A percentile compares a stretch with the other conserved stretches of the same genome.
Evolutionary conservation across 2,113 vertebrate species (phyloP).

Genomic region (Oxyruncus cristatus): DNA sequence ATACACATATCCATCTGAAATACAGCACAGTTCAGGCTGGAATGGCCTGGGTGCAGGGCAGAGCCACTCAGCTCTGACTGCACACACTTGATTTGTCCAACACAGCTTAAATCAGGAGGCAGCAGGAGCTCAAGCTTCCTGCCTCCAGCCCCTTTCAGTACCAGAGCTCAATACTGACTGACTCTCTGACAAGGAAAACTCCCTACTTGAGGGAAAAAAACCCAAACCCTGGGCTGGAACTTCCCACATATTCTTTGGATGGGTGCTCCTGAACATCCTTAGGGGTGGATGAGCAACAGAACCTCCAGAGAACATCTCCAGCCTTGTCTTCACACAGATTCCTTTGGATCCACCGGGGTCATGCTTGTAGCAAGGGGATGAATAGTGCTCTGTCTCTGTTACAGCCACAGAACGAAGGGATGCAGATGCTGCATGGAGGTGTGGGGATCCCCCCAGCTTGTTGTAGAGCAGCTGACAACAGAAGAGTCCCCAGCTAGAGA

Average conservation of each 20-base stretch:
- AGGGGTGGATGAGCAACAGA: neutral
- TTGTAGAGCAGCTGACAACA: neutral
- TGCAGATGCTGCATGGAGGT: neutral
- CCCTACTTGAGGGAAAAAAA: neutral
- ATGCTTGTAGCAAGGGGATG: neutral
- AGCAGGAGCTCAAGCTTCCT: neutral
- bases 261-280: neutral
- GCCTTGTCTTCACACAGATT: neutral
- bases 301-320: neutral
- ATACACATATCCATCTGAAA: accelerated
- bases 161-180: neutral
- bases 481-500: neutral
- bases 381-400: neutral
- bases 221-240: too few relatives aligned
- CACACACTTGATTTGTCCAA: neutral
- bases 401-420: neutral
- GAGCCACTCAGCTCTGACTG: neutral
- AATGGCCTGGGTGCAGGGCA: neutral
- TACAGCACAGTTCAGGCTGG: neutral
- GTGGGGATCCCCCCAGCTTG: too few relatives aligned
- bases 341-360: neutral
- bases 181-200: neutral
- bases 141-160: neutral
- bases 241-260: neutral
- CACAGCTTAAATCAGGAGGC: neutral